phyloP scores from a whole-genome alignment of 2,888 invertebrate species.

The Ectemnius lituratus region DNA sequence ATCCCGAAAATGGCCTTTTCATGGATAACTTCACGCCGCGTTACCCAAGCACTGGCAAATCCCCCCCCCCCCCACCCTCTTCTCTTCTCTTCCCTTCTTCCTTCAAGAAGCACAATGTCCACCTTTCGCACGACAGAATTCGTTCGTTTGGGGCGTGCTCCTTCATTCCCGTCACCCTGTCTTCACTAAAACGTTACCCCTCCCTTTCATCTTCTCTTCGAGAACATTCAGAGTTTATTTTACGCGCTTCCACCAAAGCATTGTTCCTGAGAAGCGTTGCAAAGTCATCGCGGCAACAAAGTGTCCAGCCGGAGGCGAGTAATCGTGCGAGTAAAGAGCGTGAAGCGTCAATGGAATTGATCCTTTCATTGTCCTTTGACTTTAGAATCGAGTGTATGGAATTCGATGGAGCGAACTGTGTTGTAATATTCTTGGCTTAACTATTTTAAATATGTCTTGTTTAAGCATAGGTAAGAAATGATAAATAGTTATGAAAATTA shows the following conservation, averaged over 20 bases:
- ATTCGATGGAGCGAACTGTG: too few species aligned
- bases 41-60: constrained; percentile 17
- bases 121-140: constrained; percentile 11
- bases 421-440: too few species aligned
- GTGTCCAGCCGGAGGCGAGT: background rate
- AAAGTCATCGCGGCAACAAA: background rate
- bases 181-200: background rate
- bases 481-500: too few species aligned
- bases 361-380: background rate
- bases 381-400: too few species aligned
- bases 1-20: constrained; percentile 68
- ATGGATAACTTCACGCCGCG: constrained; percentile 66
- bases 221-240: too few species aligned
- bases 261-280: background rate
- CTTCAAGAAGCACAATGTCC: constrained; percentile 1
- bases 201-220: too few species aligned
- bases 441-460: too few species aligned
- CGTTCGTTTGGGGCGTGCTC: constrained; percentile 21
- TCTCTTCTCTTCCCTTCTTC: too few species aligned
- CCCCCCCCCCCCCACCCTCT: background rate
- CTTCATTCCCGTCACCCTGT: constrained; percentile 31
- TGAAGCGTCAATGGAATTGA: background rate
- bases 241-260: background rate
- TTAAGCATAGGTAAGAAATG: too few species aligned
- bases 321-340: constrained; percentile 7